phyloP scores from a whole-genome alignment of 2,797 vertebrate species.

The Acrossocheilus fasciatus region DNA sequence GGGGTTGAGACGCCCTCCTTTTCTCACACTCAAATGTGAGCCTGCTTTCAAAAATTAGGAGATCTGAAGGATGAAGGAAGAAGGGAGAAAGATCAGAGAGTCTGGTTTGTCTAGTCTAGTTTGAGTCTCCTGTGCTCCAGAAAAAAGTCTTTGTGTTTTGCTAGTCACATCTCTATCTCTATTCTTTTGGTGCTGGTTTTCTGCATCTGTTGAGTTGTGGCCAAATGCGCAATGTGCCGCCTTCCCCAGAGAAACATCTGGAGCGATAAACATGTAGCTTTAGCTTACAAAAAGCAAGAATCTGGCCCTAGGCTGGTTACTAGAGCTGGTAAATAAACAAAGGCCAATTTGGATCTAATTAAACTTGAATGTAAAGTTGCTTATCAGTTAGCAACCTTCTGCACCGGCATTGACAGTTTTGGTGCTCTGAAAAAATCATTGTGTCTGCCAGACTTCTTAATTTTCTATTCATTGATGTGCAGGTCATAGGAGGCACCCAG shows the following conservation, averaged over 20 bases:
- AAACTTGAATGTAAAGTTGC: constrained; percentile 8
- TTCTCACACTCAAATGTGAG: background rate
- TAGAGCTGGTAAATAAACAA: constrained; percentile 14
- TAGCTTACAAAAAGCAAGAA: constrained; percentile 7
- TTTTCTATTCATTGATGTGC: constrained; percentile 33
- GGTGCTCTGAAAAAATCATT: constrained; percentile 1
- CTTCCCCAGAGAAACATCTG: constrained; percentile 29
- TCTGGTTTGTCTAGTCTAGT: constrained; percentile 37
- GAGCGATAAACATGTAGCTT: constrained; percentile 1
- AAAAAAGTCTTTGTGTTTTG: constrained; percentile 1
- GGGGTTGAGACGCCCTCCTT: constrained; percentile 23
- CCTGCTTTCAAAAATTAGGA: constrained; percentile 26
- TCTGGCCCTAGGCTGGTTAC: background rate
- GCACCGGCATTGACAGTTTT: background rate
- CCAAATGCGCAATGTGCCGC: background rate
- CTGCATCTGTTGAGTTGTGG: constrained; percentile 39
- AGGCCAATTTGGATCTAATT: constrained; percentile 15
- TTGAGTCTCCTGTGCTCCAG: constrained; percentile 10
- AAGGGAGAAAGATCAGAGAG: constrained; percentile 38
- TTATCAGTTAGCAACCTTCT: background rate
- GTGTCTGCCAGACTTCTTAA: background rate
- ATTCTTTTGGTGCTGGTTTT: constrained; percentile 1
- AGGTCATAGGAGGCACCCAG: constrained; percentile 29
- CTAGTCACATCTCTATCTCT: constrained; percentile 11
- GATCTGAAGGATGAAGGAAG: constrained; percentile 19